Evolutionary conservation across 2,888 invertebrate species (phyloP).

Genomic region (Belgica antarctica): DNA sequence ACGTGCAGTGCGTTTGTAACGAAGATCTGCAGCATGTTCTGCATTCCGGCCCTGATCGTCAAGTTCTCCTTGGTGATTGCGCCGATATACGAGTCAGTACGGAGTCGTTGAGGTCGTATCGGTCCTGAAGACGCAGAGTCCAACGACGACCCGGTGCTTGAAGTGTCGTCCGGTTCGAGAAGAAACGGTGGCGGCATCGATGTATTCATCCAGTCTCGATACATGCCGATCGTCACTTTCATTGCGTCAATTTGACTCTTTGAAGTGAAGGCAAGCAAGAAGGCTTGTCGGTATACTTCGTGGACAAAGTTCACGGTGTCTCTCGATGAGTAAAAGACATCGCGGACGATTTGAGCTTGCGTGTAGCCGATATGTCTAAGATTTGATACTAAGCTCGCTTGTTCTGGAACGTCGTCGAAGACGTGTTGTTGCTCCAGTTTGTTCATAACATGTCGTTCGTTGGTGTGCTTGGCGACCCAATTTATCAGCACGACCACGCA

Average conservation of each 20-base stretch:
- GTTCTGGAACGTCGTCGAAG: constrained; percentile 50
- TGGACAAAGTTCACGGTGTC: constrained; percentile 94
- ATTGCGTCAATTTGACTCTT: constrained; percentile 79
- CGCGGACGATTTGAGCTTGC: constrained; percentile 68
- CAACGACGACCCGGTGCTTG: constrained; percentile 51
- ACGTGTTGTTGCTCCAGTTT: constrained; percentile 47
- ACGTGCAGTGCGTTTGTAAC: constrained; percentile 95
- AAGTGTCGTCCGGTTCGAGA: constrained; percentile 60
- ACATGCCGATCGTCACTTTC: constrained; percentile 83
- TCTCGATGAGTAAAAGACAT: constrained; percentile 80
- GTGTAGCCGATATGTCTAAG: constrained; percentile 50
- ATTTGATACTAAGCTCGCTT: constrained; percentile 48
- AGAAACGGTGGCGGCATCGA: constrained; percentile 76
- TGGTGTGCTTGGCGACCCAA: constrained; percentile 84
- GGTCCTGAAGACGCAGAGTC: constrained; percentile 51
- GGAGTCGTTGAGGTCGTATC: constrained; percentile 59
- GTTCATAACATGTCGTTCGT: constrained; percentile 60
- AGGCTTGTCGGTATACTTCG: constrained; percentile 90
- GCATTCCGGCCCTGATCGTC: constrained; percentile 77
- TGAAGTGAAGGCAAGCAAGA: constrained; percentile 74
- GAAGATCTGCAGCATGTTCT: constrained; percentile 64
- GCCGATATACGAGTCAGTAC: constrained; percentile 83
- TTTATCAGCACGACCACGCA: constrained; percentile 85
- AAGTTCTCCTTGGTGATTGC: constrained; percentile 77
- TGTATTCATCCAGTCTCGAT: constrained; percentile 93